Percentiles rank a stretch among this genome's conserved stretches.
Evolutionary conservation across 2,113 vertebrate genomes (phyloP).

Genomic region (Sardina pilchardus): DNA sequence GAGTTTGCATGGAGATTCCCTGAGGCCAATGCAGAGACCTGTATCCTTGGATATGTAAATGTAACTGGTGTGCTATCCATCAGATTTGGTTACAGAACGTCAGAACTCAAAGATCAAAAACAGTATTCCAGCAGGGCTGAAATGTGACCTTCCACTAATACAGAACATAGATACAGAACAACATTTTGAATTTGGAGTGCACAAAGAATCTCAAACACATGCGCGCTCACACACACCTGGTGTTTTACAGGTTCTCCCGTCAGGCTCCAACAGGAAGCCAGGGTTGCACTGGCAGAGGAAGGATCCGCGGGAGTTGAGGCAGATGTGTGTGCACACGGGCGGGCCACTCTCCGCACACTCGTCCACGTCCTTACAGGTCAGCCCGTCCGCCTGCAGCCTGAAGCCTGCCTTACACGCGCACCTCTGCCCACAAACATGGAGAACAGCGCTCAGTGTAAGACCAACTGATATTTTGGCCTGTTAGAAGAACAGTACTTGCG

Average conservation of each 20-base stretch:
- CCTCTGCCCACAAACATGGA: constrained; percentile 60
- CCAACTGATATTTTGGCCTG: not conserved
- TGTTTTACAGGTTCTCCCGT: constrained; percentile 80
- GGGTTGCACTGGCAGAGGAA: constrained; percentile 79
- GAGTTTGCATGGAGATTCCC: too few relatives aligned
- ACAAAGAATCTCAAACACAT: not conserved
- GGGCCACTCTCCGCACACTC: constrained; percentile 69
- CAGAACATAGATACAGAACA: not conserved
- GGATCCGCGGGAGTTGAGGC: constrained; percentile 77
- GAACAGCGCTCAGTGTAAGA: not conserved
- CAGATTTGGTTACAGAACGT: not conserved
- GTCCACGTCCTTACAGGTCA: constrained; percentile 75
- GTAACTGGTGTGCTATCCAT: not conserved
- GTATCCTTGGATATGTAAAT: not conserved
- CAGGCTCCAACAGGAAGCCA: constrained; percentile 80
- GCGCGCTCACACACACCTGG: constrained; percentile 63
- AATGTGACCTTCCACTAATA: not conserved
- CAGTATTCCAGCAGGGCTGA: not conserved
- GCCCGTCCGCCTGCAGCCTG: constrained; percentile 49
- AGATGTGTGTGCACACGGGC: constrained; percentile 77
- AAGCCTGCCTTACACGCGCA: constrained; percentile 82
- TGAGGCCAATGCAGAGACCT: too few relatives aligned
- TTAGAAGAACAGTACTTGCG: not conserved
- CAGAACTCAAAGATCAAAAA: not conserved
- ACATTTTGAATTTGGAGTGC: not conserved